Evolutionary conservation across 2,888 invertebrate genomes (phyloP).

Genomic region (Sminthurides aquaticus): DNA sequence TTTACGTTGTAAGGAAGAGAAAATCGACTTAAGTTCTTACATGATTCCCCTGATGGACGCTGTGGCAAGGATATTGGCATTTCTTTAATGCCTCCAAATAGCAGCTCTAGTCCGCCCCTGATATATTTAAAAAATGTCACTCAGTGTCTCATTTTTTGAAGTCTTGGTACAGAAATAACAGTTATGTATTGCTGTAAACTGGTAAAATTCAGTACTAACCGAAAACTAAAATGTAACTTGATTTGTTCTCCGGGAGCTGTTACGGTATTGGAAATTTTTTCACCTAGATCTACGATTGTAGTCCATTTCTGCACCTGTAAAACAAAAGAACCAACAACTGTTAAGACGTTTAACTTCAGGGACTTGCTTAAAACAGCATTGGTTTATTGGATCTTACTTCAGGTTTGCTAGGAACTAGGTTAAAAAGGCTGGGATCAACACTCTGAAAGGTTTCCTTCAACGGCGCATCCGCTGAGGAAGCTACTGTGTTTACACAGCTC

Average conservation of each 20-base stretch:
- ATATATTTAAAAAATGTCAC: no score
- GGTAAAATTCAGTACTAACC: conserved; percentile 6
- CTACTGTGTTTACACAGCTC: no score
- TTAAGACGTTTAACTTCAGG: background rate
- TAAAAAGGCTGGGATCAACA: background rate
- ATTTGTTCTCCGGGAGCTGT: background rate
- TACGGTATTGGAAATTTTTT: background rate
- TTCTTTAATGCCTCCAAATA: conserved; percentile 74
- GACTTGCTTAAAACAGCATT: background rate
- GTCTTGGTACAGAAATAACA: no score
- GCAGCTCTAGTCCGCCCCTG: conserved; percentile 84
- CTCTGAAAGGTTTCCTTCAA: no score
- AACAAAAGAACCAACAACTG: background rate
- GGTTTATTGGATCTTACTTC: background rate
- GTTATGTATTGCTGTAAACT: no score
- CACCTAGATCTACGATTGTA: background rate
- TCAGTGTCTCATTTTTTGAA: no score
- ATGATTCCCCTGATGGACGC: conserved; percentile 50
- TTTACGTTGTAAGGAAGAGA: no score
- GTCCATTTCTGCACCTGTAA: background rate
- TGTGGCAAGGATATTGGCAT: conserved; percentile 59
- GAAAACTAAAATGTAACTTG: conserved; percentile 17
- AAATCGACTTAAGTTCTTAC: no score
- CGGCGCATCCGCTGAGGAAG: background rate
- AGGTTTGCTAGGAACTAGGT: background rate